Percentiles rank a stretch among this genome's conserved stretches.
Evolutionary conservation across 2,113 vertebrate genomes (phyloP).

Genomic region (Anguilla rostrata): DNA sequence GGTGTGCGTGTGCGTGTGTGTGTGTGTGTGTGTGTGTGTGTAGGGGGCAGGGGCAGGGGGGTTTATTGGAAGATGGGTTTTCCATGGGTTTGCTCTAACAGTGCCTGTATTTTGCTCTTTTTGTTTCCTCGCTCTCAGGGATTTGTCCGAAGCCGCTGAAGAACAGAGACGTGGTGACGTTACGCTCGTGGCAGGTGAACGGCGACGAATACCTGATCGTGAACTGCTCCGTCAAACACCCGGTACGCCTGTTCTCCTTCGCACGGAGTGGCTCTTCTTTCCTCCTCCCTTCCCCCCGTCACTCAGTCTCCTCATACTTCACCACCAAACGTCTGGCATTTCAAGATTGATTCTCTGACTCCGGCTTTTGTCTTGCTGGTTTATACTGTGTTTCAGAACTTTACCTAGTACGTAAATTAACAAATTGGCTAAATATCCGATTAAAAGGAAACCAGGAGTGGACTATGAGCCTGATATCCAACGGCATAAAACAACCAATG

Average conservation of each 20-base stretch:
- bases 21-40: neutral
- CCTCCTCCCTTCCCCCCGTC: too few species aligned
- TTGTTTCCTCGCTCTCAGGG: conserved; percentile 52
- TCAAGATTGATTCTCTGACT: too few species aligned
- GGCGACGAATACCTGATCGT: conserved; percentile 67
- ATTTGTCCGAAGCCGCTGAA: conserved; percentile 65
- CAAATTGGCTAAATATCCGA: too few species aligned
- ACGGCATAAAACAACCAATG: neutral
- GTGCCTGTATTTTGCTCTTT: neutral
- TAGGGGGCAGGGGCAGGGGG: neutral
- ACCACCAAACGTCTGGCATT: too few species aligned
- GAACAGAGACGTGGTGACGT: conserved; percentile 67
- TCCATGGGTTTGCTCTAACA: neutral
- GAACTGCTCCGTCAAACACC: conserved; percentile 78
- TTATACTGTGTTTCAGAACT: too few species aligned
- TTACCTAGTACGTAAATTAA: too few species aligned
- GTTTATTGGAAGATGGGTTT: neutral
- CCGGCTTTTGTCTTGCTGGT: too few species aligned
- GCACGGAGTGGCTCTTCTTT: neutral
- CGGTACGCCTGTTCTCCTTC: conserved; percentile 51
- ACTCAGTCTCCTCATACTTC: too few species aligned
- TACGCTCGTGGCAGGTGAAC: conserved; percentile 68
- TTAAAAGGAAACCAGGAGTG: too few species aligned
- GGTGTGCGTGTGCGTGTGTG: neutral
- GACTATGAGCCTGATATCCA: neutral